Evolutionary conservation across 2,113 vertebrate species (phyloP), one percentile per base, ranked within the genome.

Genomic region (Sclerurus mexicanus): DNA sequence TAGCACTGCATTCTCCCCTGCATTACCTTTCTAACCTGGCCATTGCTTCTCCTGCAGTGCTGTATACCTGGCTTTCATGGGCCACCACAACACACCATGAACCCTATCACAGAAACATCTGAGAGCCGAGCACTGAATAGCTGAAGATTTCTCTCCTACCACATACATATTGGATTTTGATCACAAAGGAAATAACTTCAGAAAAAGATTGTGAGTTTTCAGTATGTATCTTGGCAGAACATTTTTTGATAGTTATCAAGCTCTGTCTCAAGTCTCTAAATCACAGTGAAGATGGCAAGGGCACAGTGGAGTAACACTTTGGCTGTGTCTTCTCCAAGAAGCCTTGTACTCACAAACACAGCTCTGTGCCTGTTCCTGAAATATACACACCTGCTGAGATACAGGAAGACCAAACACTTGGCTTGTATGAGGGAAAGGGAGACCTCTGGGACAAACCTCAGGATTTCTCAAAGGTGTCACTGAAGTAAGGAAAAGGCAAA

Each of bases 1-100:
- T 22, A 49, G 24, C 55, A 21, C 21, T 56, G n/a, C 35, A 56
- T 47, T 47, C 19, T 68, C 19, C 24, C 7, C 18, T 60, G 21
- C 1, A 0, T 63, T 66, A 69, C 6, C 53, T 84, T 81, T 78
- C 50, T 71, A 71, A 53, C 40, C 12, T 22, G 39, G 18, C 37
- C 21, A 14, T 47, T 62, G 28, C 33, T 85, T 75, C 47, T 67
- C 6, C 37, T 50, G 42, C 8, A 9, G 8, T 21, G 10, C 47
- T 78, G 21, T 0, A 0, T 35, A 63, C 8, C 28, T 39, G 53
- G 9, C 21, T 80, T 75, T 68, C 17, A 1, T 2, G 50, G 33
- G 14, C 33, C 63, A 37, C 30, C 73, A 27, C 19, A 76, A 47
- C 24, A 53, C 24, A 22, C 35, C 39, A 18, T 7, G 35, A 87